These are phyloP conservation scores for Poecile montanus DNA, from an alignment of 2,797 vertebrate species.

Conservation along the genomic window DNA sequence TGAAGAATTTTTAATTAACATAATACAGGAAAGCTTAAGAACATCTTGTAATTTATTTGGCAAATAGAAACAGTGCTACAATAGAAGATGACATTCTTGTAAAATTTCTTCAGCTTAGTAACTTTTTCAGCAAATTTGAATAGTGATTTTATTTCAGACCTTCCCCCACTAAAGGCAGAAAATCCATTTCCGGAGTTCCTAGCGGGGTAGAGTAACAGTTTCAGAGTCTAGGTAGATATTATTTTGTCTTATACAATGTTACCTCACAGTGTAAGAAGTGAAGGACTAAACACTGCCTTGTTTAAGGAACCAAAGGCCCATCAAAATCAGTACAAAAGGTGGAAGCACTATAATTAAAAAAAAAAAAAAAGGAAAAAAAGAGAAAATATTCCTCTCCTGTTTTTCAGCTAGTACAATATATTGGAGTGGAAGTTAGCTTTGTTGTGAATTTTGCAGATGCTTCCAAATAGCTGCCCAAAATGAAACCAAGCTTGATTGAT, in stretches of 20 bases:
- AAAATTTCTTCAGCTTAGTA: neutral
- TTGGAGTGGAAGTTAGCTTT: neutral
- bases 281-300: neutral
- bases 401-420: neutral
- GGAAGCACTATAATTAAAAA: neutral
- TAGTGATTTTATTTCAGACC: neutral
- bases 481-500: neutral
- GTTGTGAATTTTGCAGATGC: neutral
- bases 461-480: neutral
- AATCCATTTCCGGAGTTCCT: neutral
- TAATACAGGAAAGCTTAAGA: neutral
- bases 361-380: no score
- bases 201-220: neutral
- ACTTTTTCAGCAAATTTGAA: neutral
- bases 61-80: neutral
- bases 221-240: neutral
- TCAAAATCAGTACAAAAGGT: neutral
- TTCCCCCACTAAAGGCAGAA: neutral
- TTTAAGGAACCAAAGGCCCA: neutral
- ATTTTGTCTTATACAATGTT: neutral
- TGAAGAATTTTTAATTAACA: neutral
- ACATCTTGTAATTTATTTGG: neutral
- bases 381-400: neutral
- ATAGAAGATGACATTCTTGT: neutral
- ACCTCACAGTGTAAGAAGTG: neutral